phyloP scores from a whole-genome alignment of 1,140 invertebrate species.

The Plodia interpunctella region DNA sequence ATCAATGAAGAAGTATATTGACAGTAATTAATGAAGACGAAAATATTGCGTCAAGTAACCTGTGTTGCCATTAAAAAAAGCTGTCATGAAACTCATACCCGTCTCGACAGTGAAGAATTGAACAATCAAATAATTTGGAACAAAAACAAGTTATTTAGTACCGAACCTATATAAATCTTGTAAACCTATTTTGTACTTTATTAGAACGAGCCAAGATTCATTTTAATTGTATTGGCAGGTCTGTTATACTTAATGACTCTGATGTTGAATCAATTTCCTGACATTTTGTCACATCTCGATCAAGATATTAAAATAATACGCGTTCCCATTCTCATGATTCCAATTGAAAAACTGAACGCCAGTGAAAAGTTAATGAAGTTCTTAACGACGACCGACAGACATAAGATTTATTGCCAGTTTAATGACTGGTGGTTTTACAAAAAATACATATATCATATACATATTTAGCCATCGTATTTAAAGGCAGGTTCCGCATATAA shows the following conservation, averaged over 20 bases:
- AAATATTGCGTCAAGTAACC: not conserved
- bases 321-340: conserved; percentile 39
- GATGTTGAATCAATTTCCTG: conserved; percentile 38
- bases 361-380: conserved; percentile 58
- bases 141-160: not conserved
- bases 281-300: conserved; percentile 46
- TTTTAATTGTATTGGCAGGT: not conserved
- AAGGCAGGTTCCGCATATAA: conserved; percentile 22
- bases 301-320: conserved; percentile 45
- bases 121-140: conserved; percentile 20
- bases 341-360: conserved; percentile 48
- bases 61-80: not conserved
- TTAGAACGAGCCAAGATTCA: not conserved
- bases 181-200: not conserved
- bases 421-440: conserved; percentile 51
- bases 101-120: conserved; percentile 21
- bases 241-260: conserved; percentile 18
- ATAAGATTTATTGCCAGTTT: conserved; percentile 57
- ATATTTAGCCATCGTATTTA: conserved; percentile 6
- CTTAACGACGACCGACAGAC: conserved; percentile 53
- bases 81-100: not conserved
- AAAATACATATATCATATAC: conserved; percentile 27
- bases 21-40: not conserved
- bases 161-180: not conserved
- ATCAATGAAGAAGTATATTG: not conserved